Base-by-base conservation (phyloP, 2,113 vertebrate species). In the Nothobranchius furzeri region DNA sequence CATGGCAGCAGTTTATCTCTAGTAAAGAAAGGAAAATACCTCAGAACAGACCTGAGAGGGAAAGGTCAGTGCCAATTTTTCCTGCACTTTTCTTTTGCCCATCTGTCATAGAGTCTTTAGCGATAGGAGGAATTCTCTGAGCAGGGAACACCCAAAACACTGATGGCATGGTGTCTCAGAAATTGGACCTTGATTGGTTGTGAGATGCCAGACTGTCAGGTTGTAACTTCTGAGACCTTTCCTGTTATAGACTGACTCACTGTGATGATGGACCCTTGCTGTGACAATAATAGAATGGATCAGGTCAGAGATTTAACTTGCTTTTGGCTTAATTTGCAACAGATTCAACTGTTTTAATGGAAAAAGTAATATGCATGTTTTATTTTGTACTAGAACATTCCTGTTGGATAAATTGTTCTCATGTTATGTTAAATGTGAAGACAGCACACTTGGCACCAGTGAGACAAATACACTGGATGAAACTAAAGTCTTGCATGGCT, bases 101-200 rank as follows among this genome's bases (percentile, higher is more conserved):
- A 68, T 43, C 35, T 64, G 69, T 60, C 68, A 72, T 57, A 57
- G 48, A 13, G 9, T 48, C 35, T 70, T 70, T 52, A 12, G 51
- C 25, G 64, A 58, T 71, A 60, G 62, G 73, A 62, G 67, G 57
- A 12, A 45, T 37, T 40, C 67, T 54, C 14, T 70, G 58, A 66
- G 56, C 35, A 11, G 40, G 48, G 49, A 51, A 58, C 25, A 75
- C 73, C 54, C 60, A 68, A 77, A 70, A 63, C 68, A 57, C 36
- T 63, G 30, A 58, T 11, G 54, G 15, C 47, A 43, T 76, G 53
- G 63, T 69, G 76, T 68, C 2, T n/a, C 67, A 25, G 43, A 85
- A 77, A 82, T 51, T 85, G 65, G 70, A 53, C 55, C 7, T 14
- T 73, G 80, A 84, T 76, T 81, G 64, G 54, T 54, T 74, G 56